These are phyloP conservation scores for Sarcophilus harrisii DNA, from an alignment of 2,797 vertebrate genomes.

Conservation along the genomic window DNA sequence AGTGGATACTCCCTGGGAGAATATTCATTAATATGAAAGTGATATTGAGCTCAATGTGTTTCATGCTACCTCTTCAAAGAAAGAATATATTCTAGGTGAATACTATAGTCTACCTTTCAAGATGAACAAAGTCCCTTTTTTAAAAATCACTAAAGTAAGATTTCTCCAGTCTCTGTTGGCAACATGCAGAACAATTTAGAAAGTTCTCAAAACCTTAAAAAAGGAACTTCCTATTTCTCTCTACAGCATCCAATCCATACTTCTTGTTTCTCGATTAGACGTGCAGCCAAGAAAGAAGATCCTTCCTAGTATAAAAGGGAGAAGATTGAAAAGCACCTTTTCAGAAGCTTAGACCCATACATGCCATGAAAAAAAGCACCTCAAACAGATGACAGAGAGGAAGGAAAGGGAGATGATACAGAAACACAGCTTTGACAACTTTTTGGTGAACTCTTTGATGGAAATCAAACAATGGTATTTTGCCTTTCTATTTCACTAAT, in stretches of 20 bases:
- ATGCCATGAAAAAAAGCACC: background rate
- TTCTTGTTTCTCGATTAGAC: background rate
- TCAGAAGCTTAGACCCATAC: constrained; percentile 26
- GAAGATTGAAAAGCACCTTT: constrained; percentile 23
- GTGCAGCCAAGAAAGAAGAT: background rate
- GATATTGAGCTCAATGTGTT: background rate
- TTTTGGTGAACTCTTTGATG: constrained; percentile 42
- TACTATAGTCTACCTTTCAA: background rate
- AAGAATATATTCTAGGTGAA: background rate
- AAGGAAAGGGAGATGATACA: constrained; percentile 19
- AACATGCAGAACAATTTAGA: background rate
- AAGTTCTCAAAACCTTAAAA: background rate
- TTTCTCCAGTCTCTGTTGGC: background rate
- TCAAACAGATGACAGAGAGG: constrained; percentile 9
- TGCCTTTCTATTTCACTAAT: constrained; percentile 57
- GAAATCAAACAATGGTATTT: constrained; percentile 65
- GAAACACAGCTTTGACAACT: constrained; percentile 20
- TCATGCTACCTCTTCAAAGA: background rate
- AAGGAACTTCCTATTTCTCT: background rate
- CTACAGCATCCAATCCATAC: background rate
- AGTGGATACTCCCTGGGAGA: background rate
- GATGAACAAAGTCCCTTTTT: background rate
- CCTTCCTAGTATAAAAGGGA: background rate
- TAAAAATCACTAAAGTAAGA: background rate
- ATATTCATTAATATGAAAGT: background rate